phyloP scores from a whole-genome alignment of 2,113 vertebrate genomes.

The Neodontobutis hainanensis region DNA sequence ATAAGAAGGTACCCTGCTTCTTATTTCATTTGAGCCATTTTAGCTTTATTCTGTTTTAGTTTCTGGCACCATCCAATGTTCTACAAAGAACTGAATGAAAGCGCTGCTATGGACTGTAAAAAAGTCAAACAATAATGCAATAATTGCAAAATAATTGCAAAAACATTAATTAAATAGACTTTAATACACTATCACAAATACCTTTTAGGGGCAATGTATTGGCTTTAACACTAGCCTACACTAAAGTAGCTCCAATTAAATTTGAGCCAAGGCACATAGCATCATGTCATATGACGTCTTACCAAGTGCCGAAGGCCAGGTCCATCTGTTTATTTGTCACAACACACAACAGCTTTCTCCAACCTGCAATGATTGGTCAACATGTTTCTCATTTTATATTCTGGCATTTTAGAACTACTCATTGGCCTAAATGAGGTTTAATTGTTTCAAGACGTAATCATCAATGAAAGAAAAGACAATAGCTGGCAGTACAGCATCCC shows the following conservation, averaged over 20 bases:
- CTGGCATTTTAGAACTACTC: constrained; percentile 1
- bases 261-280: background rate
- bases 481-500: constrained; percentile 15
- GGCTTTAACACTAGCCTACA: background rate
- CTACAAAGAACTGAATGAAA: too few species aligned
- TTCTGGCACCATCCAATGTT: background rate
- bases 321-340: constrained; percentile 21
- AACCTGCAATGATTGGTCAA: constrained; percentile 4
- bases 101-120: too few species aligned
- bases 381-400: constrained; percentile 2
- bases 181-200: background rate
- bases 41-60: background rate
- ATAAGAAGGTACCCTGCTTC: too few species aligned
- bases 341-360: background rate
- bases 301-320: background rate
- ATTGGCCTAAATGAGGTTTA: background rate
- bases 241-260: background rate
- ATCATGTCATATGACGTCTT: background rate
- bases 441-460: constrained; percentile 19
- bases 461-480: constrained; percentile 18
- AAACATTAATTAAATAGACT: too few species aligned
- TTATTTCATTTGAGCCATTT: too few species aligned
- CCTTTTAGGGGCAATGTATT: background rate
- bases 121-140: background rate
- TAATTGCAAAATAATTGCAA: too few species aligned